phyloP scores from a whole-genome alignment of 1,140 invertebrate species.

The Hestina assimilis region DNA sequence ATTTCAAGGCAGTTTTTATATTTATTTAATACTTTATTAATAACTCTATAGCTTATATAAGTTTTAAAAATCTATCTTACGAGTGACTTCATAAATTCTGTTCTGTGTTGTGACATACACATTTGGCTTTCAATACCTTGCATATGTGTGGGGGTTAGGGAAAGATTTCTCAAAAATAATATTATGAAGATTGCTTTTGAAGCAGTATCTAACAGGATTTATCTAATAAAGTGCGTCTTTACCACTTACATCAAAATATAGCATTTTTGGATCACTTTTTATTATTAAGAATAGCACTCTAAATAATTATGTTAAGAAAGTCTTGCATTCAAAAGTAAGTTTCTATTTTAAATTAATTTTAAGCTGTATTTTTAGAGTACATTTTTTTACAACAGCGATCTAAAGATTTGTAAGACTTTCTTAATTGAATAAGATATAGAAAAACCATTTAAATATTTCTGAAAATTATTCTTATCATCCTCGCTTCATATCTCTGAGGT shows the following conservation, averaged over 20 bases:
- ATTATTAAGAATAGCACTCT: neutral
- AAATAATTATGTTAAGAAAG: too few relatives aligned
- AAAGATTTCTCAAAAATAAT: conserved; percentile 58
- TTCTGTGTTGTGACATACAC: conserved; percentile 27
- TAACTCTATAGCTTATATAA: conserved; percentile 42
- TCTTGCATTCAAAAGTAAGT: too few relatives aligned
- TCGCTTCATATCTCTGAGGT: conserved; percentile 12
- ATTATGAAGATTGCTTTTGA: conserved; percentile 51
- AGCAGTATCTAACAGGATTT: conserved; percentile 40
- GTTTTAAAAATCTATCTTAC: conserved; percentile 46
- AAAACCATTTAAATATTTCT: conserved; percentile 7
- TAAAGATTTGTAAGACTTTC: too few relatives aligned
- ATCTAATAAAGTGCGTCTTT: conserved; percentile 20
- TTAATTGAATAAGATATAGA: neutral
- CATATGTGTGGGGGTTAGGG: conserved; percentile 58
- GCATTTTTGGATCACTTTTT: conserved; percentile 21
- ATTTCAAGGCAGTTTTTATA: conserved; percentile 29
- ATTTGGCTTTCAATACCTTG: conserved; percentile 40
- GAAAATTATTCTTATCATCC: conserved; percentile 7
- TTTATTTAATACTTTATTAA: conserved; percentile 51
- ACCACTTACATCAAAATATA: conserved; percentile 12
- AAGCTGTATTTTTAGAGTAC: too few relatives aligned
- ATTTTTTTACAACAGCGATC: too few relatives aligned
- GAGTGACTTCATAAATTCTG: conserved; percentile 44
- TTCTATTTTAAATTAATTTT: too few relatives aligned